Evolutionary conservation across 2,888 invertebrate genomes (phyloP).

Genomic region (Pharmacophagus antenor): DNA sequence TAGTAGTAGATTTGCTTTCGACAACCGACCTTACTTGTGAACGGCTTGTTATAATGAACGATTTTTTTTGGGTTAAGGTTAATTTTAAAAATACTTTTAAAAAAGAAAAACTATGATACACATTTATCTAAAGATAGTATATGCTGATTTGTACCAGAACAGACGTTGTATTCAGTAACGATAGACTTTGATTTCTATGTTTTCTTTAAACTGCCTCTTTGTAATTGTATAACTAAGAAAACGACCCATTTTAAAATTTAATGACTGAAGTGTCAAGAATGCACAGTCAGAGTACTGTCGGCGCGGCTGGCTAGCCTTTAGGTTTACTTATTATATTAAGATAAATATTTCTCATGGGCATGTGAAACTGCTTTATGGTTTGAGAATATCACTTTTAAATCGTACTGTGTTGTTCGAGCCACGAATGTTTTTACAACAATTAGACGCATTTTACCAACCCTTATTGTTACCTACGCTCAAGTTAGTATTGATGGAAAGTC

Average conservation of each 20-base stretch:
- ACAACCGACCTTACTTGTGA: too few species aligned
- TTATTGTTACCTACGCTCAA: conserved; percentile 60
- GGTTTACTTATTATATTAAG: conserved; percentile 81
- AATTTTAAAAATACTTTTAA: too few species aligned
- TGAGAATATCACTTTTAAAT: conserved; percentile 78
- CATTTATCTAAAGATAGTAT: too few species aligned
- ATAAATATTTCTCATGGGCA: conserved; percentile 78
- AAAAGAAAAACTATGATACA: too few species aligned
- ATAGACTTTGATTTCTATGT: too few species aligned
- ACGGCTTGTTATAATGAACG: too few species aligned
- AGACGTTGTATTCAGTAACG: too few species aligned
- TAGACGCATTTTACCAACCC: conserved; percentile 73
- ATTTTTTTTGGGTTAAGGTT: too few species aligned
- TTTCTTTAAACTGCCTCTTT: too few species aligned
- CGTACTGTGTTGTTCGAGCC: conserved; percentile 66
- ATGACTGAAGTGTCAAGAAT: conserved; percentile 49
- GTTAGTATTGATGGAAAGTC: conserved; percentile 61
- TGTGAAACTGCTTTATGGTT: conserved; percentile 79
- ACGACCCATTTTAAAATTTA: not conserved
- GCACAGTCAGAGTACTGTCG: conserved; percentile 34
- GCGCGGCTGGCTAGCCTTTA: conserved; percentile 54
- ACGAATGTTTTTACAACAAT: conserved; percentile 77
- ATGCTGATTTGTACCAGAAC: too few species aligned
- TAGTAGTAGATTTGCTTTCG: too few species aligned
- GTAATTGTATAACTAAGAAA: too few species aligned